Conservation (phyloP, 2,113 vertebrate genomes). For the Myotis yumanensis region DNA sequence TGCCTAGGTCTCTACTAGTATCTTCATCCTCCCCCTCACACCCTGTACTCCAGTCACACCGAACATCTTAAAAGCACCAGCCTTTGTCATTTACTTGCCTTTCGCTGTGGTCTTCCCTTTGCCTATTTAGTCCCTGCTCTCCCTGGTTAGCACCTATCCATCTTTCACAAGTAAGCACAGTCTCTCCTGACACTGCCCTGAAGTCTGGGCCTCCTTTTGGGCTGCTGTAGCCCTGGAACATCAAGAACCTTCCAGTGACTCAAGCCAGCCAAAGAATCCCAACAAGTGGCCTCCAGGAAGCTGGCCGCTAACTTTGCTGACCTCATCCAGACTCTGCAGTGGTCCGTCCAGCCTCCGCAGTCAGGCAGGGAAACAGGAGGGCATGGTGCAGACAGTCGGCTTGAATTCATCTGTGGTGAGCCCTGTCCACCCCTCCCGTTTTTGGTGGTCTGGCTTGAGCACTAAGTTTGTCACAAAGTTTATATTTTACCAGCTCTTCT, state of each 20-base stretch:
- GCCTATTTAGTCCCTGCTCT: not conserved
- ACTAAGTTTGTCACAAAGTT: not conserved
- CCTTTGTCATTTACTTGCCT: not conserved
- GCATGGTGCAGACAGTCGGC: not conserved
- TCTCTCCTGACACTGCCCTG: not conserved
- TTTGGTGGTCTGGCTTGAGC: not conserved
- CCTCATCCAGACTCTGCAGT: not conserved
- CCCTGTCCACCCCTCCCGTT: too few relatives aligned
- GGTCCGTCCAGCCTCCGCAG: not conserved
- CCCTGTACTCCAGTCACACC: too few relatives aligned
- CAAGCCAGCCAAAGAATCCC: not conserved
- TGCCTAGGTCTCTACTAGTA: not conserved
- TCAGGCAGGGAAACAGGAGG: not conserved
- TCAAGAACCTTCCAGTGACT: not conserved
- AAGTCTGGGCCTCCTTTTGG: not conserved
- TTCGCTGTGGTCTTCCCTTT: not conserved
- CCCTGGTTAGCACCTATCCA: not conserved
- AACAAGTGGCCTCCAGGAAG: not conserved
- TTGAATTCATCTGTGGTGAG: not conserved
- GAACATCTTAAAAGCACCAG: too few relatives aligned
- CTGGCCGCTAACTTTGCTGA: too few relatives aligned
- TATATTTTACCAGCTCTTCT: not conserved
- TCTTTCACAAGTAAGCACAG: not conserved
- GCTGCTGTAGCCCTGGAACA: not conserved
- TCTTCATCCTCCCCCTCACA: not conserved